Conservation (phyloP, 2,113 vertebrate genomes). For the Apodemus speciosus region DNA sequence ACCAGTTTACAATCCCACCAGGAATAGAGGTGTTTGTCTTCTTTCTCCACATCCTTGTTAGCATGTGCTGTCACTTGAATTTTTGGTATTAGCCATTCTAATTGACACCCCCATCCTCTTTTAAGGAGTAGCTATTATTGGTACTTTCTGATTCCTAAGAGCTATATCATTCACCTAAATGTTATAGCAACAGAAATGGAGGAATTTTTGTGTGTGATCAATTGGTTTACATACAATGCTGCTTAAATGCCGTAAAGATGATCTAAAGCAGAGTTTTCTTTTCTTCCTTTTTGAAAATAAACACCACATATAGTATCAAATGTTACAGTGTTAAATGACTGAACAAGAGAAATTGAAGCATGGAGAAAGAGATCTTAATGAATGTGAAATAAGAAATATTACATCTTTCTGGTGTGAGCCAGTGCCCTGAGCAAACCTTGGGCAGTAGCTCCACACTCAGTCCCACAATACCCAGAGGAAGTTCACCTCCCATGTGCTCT, state of each 20-base stretch:
- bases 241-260: slow-evolving; percentile 23
- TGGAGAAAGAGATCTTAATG: neutral
- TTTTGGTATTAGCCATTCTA: too few relatives aligned
- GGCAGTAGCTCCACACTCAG: too few relatives aligned
- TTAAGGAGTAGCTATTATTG: neutral
- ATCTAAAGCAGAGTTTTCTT: slow-evolving; percentile 25
- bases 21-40: too few relatives aligned
- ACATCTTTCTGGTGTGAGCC: neutral
- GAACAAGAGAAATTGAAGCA: neutral
- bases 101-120: neutral
- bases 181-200: slow-evolving; percentile 2
- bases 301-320: neutral
- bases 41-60: too few relatives aligned
- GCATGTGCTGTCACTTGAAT: too few relatives aligned
- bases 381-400: neutral
- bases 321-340: slow-evolving; percentile 37
- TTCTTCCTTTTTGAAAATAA: slow-evolving; percentile 23
- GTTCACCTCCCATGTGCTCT: too few relatives aligned
- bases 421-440: too few relatives aligned
- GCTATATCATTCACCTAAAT: slow-evolving; percentile 9
- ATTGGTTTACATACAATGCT: neutral
- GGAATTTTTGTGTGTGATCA: slow-evolving; percentile 11
- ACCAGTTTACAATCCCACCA: too few relatives aligned
- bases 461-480: too few relatives aligned
- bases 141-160: slow-evolving; percentile 21